These are phyloP conservation scores for Oxygymnocypris stewartii DNA, from an alignment of 2,113 vertebrate species.

Conservation along the genomic window DNA sequence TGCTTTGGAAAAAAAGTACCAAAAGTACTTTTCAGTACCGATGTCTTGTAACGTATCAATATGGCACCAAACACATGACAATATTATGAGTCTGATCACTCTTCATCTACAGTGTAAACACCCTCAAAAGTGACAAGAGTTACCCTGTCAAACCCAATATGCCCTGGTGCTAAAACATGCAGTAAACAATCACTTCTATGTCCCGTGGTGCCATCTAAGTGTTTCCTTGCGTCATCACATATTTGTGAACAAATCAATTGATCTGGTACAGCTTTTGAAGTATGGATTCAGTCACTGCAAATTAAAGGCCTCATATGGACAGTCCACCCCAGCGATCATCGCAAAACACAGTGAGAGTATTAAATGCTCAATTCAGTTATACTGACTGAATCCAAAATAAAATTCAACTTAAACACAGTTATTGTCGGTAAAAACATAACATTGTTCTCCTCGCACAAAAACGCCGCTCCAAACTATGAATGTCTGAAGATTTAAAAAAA, in stretches of 20 bases:
- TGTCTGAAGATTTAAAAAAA: neutral
- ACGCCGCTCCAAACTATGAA: neutral
- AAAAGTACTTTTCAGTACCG: conserved; percentile 3
- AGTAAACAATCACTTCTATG: neutral
- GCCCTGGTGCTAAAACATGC: conserved; percentile 29
- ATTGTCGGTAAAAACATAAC: conserved; percentile 39
- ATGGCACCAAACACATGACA: neutral
- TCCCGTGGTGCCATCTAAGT: neutral
- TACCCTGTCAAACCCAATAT: conserved; percentile 29
- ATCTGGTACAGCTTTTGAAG: neutral
- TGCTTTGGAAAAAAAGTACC: neutral
- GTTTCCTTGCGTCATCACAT: neutral
- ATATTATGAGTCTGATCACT: conserved; percentile 13
- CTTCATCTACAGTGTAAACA: conserved; percentile 23
- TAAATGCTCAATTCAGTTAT: conserved; percentile 25
- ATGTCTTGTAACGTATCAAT: neutral
- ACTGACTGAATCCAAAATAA: conserved; percentile 10
- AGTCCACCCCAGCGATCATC: neutral
- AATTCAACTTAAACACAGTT: conserved; percentile 40
- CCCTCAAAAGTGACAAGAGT: neutral
- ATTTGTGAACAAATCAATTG: neutral
- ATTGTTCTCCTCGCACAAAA: conserved; percentile 4
- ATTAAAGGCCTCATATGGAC: conserved; percentile 30
- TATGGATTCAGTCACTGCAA: conserved; percentile 2
- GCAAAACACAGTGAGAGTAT: conserved; percentile 27